phyloP scores from a whole-genome alignment of 2,797 vertebrate species.

The Rhincodon typus region DNA sequence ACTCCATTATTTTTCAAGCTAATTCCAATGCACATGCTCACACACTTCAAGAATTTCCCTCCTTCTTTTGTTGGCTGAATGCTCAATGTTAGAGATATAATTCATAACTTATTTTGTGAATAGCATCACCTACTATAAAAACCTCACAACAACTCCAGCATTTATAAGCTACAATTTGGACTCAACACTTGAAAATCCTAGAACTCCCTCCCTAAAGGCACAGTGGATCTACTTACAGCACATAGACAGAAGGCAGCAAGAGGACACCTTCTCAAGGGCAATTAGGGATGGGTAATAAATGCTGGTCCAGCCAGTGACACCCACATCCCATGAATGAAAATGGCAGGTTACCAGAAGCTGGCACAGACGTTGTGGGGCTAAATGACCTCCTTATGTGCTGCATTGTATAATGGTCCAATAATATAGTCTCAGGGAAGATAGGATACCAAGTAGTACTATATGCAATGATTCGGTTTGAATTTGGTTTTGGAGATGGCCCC shows the following conservation, averaged over 20 bases:
- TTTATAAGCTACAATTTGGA: not conserved
- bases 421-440: not conserved
- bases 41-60: not conserved
- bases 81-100: not conserved
- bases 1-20: not conserved
- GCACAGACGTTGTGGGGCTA: not conserved
- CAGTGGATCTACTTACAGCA: too few species aligned
- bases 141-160: not conserved
- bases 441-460: not conserved
- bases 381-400: not conserved
- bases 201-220: too few species aligned
- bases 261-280: too few species aligned
- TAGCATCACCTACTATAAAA: not conserved
- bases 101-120: not conserved
- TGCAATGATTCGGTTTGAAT: not conserved
- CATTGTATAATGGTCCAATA: not conserved
- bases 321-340: too few species aligned
- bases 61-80: not conserved
- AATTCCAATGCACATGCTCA: not conserved
- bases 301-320: too few species aligned
- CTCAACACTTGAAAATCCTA: not conserved
- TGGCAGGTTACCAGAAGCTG: not conserved
- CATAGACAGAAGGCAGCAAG: too few species aligned
- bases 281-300: too few species aligned
- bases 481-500: not conserved